phyloP scores from a whole-genome alignment of 2,113 vertebrate genomes.

The Xiphophorus maculatus region DNA sequence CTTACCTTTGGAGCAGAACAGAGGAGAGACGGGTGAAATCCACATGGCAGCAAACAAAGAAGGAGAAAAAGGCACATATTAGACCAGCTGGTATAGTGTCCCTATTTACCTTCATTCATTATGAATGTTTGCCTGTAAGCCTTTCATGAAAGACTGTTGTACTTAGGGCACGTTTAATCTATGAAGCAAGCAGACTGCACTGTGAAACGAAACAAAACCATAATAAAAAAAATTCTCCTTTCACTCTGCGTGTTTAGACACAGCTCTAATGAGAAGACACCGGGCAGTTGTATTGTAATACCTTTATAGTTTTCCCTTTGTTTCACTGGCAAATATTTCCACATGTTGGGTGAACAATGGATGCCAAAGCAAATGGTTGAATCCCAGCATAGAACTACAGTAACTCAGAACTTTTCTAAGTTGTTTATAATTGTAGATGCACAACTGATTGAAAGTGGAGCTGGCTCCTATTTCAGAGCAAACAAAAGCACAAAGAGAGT shows the following conservation, averaged over 20 bases:
- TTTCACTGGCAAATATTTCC: not conserved
- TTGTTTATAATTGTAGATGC: not conserved
- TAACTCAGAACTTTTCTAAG: not conserved
- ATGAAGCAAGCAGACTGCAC: not conserved
- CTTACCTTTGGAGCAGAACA: slow-evolving; percentile 36
- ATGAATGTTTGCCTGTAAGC: not conserved
- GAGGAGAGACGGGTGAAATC: not conserved
- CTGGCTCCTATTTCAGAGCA: slow-evolving; percentile 32
- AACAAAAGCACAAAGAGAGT: slow-evolving; percentile 46
- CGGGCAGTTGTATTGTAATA: not conserved
- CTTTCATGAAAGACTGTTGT: not conserved
- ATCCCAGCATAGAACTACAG: not conserved
- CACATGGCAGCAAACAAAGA: not conserved
- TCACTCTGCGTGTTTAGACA: too few relatives aligned
- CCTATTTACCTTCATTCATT: not conserved
- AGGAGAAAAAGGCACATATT: slow-evolving; percentile 5
- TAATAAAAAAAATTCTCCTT: too few relatives aligned
- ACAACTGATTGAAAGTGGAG: slow-evolving; percentile 27
- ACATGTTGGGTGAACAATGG: not conserved
- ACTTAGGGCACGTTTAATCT: not conserved
- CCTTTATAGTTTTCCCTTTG: not conserved
- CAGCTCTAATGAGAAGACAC: not conserved
- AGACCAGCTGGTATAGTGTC: not conserved
- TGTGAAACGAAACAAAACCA: not conserved
- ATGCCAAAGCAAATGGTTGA: not conserved